These are phyloP conservation scores for Halichoeres trimaculatus DNA, from an alignment of 2,113 vertebrate genomes.

Conservation along the genomic window DNA sequence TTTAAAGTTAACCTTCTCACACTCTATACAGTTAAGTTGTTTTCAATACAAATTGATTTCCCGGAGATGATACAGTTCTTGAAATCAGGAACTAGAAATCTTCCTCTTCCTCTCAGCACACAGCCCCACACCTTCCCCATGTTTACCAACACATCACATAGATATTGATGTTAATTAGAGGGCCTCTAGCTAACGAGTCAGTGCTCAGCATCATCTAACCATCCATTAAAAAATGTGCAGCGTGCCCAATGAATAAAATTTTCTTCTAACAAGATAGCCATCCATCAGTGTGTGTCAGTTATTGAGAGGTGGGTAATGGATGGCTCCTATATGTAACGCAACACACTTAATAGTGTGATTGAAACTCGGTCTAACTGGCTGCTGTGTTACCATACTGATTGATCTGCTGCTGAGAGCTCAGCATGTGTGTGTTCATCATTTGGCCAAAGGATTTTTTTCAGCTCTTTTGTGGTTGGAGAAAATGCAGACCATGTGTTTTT, in stretches of 20 bases:
- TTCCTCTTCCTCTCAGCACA: neutral
- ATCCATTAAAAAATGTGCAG: slow-evolving; percentile 74
- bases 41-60: neutral
- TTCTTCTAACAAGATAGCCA: slow-evolving; percentile 71
- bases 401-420: slow-evolving; percentile 31
- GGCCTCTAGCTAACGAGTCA: slow-evolving; percentile 56
- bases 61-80: neutral
- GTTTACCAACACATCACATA: slow-evolving; percentile 51
- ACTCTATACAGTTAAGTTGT: too few relatives aligned
- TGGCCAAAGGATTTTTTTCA: slow-evolving; percentile 1
- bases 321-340: slow-evolving; percentile 67
- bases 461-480: neutral
- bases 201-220: slow-evolving; percentile 70
- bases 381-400: slow-evolving; percentile 43
- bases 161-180: slow-evolving; percentile 74
- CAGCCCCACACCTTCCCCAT: slow-evolving; percentile 24
- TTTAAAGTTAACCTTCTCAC: too few relatives aligned
- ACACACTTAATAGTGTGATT: slow-evolving; percentile 47
- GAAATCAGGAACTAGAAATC: neutral
- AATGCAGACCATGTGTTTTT: neutral
- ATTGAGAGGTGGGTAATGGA: slow-evolving; percentile 75
- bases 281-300: slow-evolving; percentile 71
- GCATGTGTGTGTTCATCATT: slow-evolving; percentile 30
- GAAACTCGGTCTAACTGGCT: slow-evolving; percentile 47
- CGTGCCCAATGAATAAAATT: slow-evolving; percentile 65